Base-by-base conservation (phyloP, 2,797 vertebrate species). In the Molossus alvarezi region DNA sequence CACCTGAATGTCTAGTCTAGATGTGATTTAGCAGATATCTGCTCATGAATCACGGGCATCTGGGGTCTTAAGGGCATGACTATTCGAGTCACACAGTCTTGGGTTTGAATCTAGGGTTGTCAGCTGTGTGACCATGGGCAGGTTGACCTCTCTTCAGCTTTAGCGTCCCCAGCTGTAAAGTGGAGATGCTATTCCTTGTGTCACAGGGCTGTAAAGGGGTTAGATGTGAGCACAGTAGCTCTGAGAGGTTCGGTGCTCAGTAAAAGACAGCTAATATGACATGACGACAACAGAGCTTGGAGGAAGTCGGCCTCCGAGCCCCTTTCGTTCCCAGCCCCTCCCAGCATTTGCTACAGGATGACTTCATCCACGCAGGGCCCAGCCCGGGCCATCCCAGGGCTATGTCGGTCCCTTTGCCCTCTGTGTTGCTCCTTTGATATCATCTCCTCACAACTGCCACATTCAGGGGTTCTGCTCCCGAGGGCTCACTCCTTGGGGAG, bases 31-130 rank as follows among this genome's bases (percentile, higher is more conserved):
- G 80, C 21, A 83, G 85, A n/a, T 58, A 65, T 71, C 69, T 57
- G 5, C 33, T 72, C 18, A 64, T 87, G 33, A 87, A 29, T 91
- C 15, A 13, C 51, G 48, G 58, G 20, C 37, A 23, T 37, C 55
- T 71, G 2, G 48, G 12, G 21, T 20, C 51, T 71, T 62, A 45
- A 15, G 37, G n/a, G 1, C 37, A 1, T 72, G n/a, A 72, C 2
- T 29, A 1, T 45, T 65, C 13, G n/a, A 67, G 27, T 45, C 53
- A 27, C 9, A 60, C 10, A 20, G 25, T 27, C 64, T 73, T 91
- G 51, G 17, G 15, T 79, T 64, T 81, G 62, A 64, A 80, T 73
- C 82, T 18, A 65, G 58, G n/a, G 33, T 88, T 89, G 64, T 65
- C 29, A 84, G 25, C 62, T 79, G 0, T 58, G 51, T 3, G 20